Percentiles rank a stretch among this genome's conserved stretches.
These are phyloP conservation scores for Picathartes gymnocephalus DNA, from an alignment of 2,113 vertebrate genomes.

Conservation along the genomic window DNA sequence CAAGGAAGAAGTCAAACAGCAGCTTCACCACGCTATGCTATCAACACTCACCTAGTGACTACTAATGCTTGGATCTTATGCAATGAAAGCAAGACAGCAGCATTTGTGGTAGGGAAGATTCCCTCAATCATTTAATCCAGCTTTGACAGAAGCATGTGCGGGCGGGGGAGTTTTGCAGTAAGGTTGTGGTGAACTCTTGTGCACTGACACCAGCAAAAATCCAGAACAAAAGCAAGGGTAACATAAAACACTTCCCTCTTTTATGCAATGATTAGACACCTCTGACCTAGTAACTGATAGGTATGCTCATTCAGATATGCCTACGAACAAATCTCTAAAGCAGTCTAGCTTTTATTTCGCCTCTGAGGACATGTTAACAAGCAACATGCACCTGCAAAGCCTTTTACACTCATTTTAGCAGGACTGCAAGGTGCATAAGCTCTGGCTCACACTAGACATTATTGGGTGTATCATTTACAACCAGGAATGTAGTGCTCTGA, in stretches of 20 bases:
- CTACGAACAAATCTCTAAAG: neutral
- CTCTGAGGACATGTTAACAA: neutral
- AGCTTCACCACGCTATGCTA: neutral
- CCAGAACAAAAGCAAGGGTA: neutral
- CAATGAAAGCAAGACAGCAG: conserved; percentile 2
- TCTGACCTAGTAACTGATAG: neutral
- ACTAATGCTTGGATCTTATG: neutral
- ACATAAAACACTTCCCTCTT: neutral
- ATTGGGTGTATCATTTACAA: neutral
- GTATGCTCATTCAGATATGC: neutral
- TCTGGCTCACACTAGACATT: neutral
- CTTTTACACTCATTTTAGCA: neutral
- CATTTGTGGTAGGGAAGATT: conserved; percentile 12
- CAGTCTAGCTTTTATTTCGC: neutral
- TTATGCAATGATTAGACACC: neutral
- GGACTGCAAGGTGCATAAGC: neutral
- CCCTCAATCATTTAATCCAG: conserved; percentile 34
- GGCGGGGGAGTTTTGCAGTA: neutral
- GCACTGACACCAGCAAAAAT: neutral
- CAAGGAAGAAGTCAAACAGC: neutral
- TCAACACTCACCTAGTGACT: neutral
- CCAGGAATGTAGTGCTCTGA: neutral
- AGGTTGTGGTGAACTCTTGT: neutral
- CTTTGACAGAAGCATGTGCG: conserved; percentile 32
- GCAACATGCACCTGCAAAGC: neutral